Conservation (phyloP, 2,797 vertebrate genomes). For the Myiotriccus ornatus region DNA sequence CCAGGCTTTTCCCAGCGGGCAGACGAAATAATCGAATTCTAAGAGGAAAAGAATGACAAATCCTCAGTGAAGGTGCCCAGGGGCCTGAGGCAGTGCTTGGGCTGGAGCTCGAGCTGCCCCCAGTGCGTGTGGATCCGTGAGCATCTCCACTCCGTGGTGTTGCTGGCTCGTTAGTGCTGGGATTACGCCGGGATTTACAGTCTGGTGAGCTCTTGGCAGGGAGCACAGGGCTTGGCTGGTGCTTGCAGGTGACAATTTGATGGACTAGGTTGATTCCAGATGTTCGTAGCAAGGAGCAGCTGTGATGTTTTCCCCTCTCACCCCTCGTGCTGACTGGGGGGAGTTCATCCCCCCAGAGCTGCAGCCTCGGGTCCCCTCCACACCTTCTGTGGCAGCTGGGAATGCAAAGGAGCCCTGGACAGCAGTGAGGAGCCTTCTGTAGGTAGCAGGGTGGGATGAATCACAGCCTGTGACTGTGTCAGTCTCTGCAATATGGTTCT, state of each 20-base stretch:
- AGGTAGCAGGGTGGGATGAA: neutral
- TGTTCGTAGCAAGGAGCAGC: neutral
- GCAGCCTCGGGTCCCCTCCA: neutral
- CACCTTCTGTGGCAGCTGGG: fast-evolving
- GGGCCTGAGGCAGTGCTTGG: neutral
- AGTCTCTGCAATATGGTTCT: slow-evolving; percentile 44
- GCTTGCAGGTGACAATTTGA: neutral
- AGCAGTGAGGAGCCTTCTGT: neutral
- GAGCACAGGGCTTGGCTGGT: fast-evolving
- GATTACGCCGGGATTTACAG: fast-evolving
- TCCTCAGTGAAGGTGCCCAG: neutral
- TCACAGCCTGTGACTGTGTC: neutral
- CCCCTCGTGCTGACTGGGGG: neutral
- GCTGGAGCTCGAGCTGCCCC: neutral
- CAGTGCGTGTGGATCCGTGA: fast-evolving
- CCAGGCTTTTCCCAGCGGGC: neutral
- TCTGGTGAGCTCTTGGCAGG: fast-evolving
- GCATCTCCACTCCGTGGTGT: neutral
- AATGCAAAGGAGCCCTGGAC: slow-evolving; percentile 16
- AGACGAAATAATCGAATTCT: neutral
- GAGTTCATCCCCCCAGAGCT: neutral
- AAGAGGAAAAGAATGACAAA: neutral
- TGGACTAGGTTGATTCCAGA: neutral
- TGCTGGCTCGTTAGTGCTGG: neutral
- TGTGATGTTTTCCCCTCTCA: neutral